Base-by-base conservation (phyloP, 1,140 invertebrate genomes). In the Dysdera silvatica region DNA sequence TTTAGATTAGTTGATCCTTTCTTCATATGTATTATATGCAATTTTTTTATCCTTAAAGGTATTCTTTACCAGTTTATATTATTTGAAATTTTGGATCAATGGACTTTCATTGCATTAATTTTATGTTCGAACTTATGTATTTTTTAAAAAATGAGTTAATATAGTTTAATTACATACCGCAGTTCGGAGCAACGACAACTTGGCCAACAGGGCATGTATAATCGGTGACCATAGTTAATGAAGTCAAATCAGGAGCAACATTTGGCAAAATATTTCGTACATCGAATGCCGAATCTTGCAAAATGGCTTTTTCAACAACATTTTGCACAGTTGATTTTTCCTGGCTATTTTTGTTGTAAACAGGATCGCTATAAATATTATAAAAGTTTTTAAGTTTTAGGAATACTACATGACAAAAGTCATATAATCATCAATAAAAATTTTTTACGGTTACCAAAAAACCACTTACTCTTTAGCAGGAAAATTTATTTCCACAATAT, bases 251-350 rank as follows among this genome's bases (percentile, higher is more conserved):
- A 0, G 92, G 89, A 1, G 91, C 84, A 0, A 93, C 95, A 71
- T 95, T 96, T 10, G 94, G 93, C 35, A 97, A 75, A 69, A 95
- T 93, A 66, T 92, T 89, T 67, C 88, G 83, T 2, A 95, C 91
- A 71, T 93, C 89, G 73, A 95, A 91, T 75, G 92, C 88, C 77
- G 90, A 89, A 74, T 91, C 87, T 79, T 95, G 90, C 8, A 94
- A 80, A 65, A 95, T 92, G 0, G 94, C 78, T 74, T 86, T 87
- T 75, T 95, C 87, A 53, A 95, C 78, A 29, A 95, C 76, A 56
- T 82, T 78, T 72, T 91, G 85, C 2, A 95, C 89, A 6, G 81
- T 87, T 12, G 89, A 84, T 69, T 89, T 81, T 71, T 93, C 88
- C 69, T 93, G 91, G 16, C 87, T 88, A 70, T 89, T 90, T 1